Evolutionary conservation across 2,888 invertebrate genomes (phyloP), one percentile per base, ranked within the genome.

Genomic region (Dicyrtomina minuta): DNA sequence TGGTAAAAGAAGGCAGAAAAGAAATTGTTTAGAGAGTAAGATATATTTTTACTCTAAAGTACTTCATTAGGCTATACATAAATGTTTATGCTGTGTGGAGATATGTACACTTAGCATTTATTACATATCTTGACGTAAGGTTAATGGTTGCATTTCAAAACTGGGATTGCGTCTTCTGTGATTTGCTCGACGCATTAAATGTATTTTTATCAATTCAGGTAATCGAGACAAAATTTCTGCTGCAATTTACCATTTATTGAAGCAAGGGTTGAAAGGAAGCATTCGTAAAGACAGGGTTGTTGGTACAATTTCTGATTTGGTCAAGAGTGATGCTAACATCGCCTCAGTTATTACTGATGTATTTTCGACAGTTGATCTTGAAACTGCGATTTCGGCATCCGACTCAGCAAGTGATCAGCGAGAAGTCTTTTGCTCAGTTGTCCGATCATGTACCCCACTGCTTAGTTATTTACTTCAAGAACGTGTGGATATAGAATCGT

Each of bases 401-500:
- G 70, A 70, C 49, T 59, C 44, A 4, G 65, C 46, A 2, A 49
- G 53, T n/a, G 66, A 39, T 46, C 66, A 70, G 12, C 22, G 76
- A 2, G 75, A 78, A 65, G 62, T 68, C 15, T 77, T 72, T 64
- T 70, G 69, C 13, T 41, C 68, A 0, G 66, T 78, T 33, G 68
- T 70, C 2, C 53, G 70, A 39, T 46, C 65, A 15, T 70, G 70
- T 39, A 70, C 70, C 26, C 64, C 68, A 1, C 59, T 73, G 58
- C 39, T 94, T 61, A 94, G 95, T 79, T 89, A 90, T 81, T 83
- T 96, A 79, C 84, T 96, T 53, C 95, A 96, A 80, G 96, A 96
- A 82, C 86, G 96, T 73, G 82, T 97, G 78, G 96, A 97, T 83
- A 91, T 93, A 80, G 96, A 97, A 79, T 93, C 94, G 0, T 84